Evolutionary conservation across 2,797 vertebrate genomes (phyloP), one percentile per base, ranked within the genome.

Genomic region (Macropus fuliginosus): DNA sequence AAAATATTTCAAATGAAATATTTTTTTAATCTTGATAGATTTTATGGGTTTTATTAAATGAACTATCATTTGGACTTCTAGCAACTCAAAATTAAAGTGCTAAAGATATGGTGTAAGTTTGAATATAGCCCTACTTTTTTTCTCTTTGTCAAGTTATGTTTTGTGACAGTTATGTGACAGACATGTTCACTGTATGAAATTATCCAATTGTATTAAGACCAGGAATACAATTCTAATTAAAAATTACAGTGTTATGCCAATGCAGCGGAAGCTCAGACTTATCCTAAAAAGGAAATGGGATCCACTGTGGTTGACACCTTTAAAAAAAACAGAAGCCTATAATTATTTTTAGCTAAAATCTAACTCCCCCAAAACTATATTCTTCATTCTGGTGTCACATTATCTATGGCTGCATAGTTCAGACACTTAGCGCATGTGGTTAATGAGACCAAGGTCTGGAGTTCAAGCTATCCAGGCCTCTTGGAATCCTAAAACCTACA

Each of bases 1-100:
- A 94, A 54, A 95, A 87, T 95, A 92, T 95, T 95, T 95, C 56
- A 93, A 93, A 87, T 94, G 92, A 95, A 74, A 93, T 56, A 9
- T 40, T 13, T 74, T 95, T 55, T 93, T 91, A 96, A 91, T n/a
- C 46, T 92, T 91, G 21, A 54, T 90, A 92, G 96, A 89, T n/a
- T 0, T 16, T 57, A 93, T 92, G n/a, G 3, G 74, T 95, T 91
- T 94, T 50, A 21, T 28, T 55, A 95, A 87, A 97, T 91, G 87
- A 96, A 95, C 50, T 89, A 28, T 93, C 29, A 52, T 74, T 93
- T 96, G 57, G 66, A n/a, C 56, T 93, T 56, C 95, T 9, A 66
- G 93, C 28, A 95, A 34, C 40, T 96, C 9, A 40, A 55, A 90
- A 34, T 96, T 96, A 95, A 52, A 91, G 40, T 93, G n/a, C 18